These are phyloP conservation scores for Tachysurus fulvidraco DNA, from an alignment of 2,113 vertebrate species.

Conservation along the genomic window DNA sequence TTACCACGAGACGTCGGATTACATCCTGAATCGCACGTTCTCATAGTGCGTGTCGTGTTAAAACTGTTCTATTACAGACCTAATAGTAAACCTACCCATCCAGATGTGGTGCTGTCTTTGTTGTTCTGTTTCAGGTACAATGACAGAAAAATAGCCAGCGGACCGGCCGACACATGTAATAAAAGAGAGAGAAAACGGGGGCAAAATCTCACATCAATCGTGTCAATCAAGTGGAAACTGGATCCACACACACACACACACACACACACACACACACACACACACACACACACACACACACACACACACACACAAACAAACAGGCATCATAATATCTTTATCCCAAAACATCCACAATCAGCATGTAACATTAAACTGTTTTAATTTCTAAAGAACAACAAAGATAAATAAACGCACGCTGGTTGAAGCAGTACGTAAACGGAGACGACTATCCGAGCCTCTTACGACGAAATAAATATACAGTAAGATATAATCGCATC, in stretches of 20 bases:
- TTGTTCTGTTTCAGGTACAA: constrained; percentile 84
- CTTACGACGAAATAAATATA: constrained; percentile 8
- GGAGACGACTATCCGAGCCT: constrained; percentile 5
- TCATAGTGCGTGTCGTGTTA: neutral
- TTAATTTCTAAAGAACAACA: neutral
- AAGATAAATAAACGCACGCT: neutral
- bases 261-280: neutral
- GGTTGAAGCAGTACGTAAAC: constrained; percentile 1
- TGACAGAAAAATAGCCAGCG: constrained; percentile 61
- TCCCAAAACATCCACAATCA: constrained; percentile 20
- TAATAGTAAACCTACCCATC: constrained; percentile 87
- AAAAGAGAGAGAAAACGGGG: constrained; percentile 61
- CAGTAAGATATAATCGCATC: neutral
- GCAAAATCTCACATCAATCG: neutral
- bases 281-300: neutral
- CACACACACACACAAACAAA: neutral
- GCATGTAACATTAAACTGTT: constrained; percentile 8
- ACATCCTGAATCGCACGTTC: neutral
- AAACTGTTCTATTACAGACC: neutral
- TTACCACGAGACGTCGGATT: neutral
- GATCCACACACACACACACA: constrained; percentile 21
- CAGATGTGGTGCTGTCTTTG: constrained; percentile 92
- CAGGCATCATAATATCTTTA: constrained; percentile 22
- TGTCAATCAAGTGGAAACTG: constrained; percentile 26
- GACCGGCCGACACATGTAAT: constrained; percentile 55